These are phyloP conservation scores for Dolomedes plantarius DNA, from an alignment of 2,888 invertebrate species.

Conservation along the genomic window DNA sequence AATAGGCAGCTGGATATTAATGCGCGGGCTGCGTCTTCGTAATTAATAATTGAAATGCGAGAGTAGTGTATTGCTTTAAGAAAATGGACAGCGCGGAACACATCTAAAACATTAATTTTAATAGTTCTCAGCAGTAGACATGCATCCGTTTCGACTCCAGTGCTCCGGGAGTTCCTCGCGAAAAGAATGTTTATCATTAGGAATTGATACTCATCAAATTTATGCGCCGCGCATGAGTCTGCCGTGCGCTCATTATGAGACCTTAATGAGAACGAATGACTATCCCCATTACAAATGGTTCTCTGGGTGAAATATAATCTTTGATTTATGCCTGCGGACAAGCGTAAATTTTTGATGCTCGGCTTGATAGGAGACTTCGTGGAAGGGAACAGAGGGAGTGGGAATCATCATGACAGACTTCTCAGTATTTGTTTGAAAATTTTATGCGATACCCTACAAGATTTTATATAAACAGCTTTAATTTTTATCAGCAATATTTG, in stretches of 20 bases:
- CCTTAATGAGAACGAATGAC: too few species aligned
- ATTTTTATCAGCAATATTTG: too few species aligned
- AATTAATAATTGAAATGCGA: constrained; percentile 64
- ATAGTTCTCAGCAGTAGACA: constrained; percentile 30
- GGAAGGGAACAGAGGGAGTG: too few species aligned
- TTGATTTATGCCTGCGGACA: not conserved
- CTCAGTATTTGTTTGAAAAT: too few species aligned
- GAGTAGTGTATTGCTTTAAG: constrained; percentile 42
- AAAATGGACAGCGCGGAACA: constrained; percentile 21
- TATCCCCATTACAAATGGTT: too few species aligned
- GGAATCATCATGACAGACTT: too few species aligned
- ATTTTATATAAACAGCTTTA: too few species aligned
- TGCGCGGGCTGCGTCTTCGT: not conserved
- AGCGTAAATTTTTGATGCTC: not conserved
- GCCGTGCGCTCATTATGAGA: too few species aligned
- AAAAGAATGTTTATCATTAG: constrained; percentile 60
- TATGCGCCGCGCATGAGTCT: constrained; percentile 11
- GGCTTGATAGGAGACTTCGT: too few species aligned
- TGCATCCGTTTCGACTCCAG: not conserved
- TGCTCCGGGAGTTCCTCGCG: not conserved
- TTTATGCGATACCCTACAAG: too few species aligned
- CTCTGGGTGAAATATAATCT: not conserved
- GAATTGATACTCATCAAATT: constrained; percentile 63
- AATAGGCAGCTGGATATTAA: constrained; percentile 48
- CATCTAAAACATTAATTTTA: constrained; percentile 63